Base-by-base conservation (phyloP, 2,797 vertebrate genomes). In the Propithecus deckenii region DNA sequence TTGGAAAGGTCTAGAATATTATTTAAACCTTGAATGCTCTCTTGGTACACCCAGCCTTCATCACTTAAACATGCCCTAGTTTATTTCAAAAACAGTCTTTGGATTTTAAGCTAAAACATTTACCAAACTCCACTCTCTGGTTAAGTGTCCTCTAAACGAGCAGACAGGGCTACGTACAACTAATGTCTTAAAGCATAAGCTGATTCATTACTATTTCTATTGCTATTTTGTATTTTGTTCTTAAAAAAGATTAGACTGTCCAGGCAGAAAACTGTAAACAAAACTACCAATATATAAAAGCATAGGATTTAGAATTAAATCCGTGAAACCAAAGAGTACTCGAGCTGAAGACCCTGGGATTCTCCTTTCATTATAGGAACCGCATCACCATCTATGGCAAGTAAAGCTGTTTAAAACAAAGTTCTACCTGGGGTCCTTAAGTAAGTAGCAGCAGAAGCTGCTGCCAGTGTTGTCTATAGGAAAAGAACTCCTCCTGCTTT, bases 101-200 rank as follows among this genome's bases (percentile, higher is more conserved):
- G 61, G 11, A 78, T 85, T 96, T 94, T 81, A 87, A 87, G 20
- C 55, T 91, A 52, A 84, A 72, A 76, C 50, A 52, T 75, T 57
- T 72, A 25, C n/a, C 63, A 91, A 46, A 59, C 6, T 14, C 71
- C 30, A 55, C 4, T 57, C 17, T 28, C 5, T 91, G 46, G 9
- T 55, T 55, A 41, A 67, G 9, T 87, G 46, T 69, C 55, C 48
- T 63, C 43, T 57, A 91, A 88, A n/a, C 85, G 67, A 78, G 22
- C 59, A 67, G 65, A 71, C 20, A 78, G 23, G 30, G 89, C 63
- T 13, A n/a, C n/a, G 3, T 46, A 63, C 75, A 87, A 92, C 41
- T 79, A 52, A 10, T 28, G 11, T 86, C n/a, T 86, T 71, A 95
- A 90, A 84, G n/a, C 2, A 69, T 83, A 32, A 25, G 25, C 71